Evolutionary conservation across 1,140 invertebrate genomes (phyloP), one percentile per base, ranked within the genome.

Genomic region (Leptinotarsa undecemlineata): DNA sequence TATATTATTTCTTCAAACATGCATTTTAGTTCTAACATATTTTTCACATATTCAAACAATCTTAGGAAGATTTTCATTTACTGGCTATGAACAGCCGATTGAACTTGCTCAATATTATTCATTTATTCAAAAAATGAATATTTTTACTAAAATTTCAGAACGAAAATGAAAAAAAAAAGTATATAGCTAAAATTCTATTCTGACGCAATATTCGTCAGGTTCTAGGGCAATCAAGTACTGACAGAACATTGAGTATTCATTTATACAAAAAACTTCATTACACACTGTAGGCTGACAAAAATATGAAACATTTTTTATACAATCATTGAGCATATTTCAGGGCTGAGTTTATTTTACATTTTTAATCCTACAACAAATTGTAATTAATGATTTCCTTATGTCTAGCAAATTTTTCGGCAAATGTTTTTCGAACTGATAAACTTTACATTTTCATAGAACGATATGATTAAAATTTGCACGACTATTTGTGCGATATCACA

Each of bases 401-500:
- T 57, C 48, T 73, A 69, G 19, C 61, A 71, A 73, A 68, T 23
- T 23, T 48, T 73, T 57, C 47, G 71, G 57, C 71, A 63, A 73
- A 48, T 48, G 20, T 68, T 73, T 61, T 68, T 61, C 70, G 48
- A 66, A 15, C 72, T 14, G 62, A 73, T 73, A 63, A 48, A 70
- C 51, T 74, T 64, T 70, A 21, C 19, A 72, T 62, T 67, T 75
- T 76, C 21, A 62, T 72, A 78, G 75, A 75, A 76, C 72, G 78
- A 79, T 79, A 79, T 79, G 78, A 76, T 73, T 79, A 75, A 74
- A 60, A 77, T 68, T 77, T 74, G 78, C 76, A 77, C 78, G 77
- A 74, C 48, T 48, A 60, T 69, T 73, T 79, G 78, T 73, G 78
- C 78, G 76, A 79, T 79, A 79, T 79, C 78, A 79, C 78, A 79